These are phyloP conservation scores for Molanna angustata DNA, from an alignment of 2,888 invertebrate species.

Conservation along the genomic window DNA sequence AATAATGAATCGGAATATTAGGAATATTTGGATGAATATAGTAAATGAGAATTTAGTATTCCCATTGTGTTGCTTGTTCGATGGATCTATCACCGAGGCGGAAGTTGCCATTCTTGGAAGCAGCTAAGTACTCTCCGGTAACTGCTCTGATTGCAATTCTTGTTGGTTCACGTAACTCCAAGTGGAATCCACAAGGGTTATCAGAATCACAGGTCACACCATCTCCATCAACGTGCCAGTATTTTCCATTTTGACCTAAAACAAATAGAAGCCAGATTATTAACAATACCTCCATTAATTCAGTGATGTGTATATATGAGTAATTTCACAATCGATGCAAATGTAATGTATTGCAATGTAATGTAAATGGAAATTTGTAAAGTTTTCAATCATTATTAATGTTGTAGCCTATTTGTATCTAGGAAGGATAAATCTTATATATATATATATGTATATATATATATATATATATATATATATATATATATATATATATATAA, in stretches of 20 bases:
- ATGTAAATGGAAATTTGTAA: too few relatives aligned
- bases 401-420: too few relatives aligned
- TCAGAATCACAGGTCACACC: slow-evolving; percentile 84
- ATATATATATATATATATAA: too few relatives aligned
- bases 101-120: slow-evolving; percentile 90
- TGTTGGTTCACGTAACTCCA: slow-evolving; percentile 91
- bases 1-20: slow-evolving; percentile 8
- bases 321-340: too few relatives aligned
- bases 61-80: slow-evolving; percentile 87
- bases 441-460: too few relatives aligned
- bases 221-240: slow-evolving; percentile 91
- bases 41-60: slow-evolving; percentile 63
- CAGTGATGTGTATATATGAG: too few relatives aligned
- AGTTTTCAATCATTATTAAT: too few relatives aligned
- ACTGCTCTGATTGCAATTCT: slow-evolving; percentile 84
- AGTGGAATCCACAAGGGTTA: slow-evolving; percentile 77
- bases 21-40: slow-evolving; percentile 8
- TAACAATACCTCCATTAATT: background rate
- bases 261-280: slow-evolving; percentile 18
- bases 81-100: slow-evolving; percentile 77
- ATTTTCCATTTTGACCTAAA: slow-evolving; percentile 87
- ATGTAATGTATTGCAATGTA: too few relatives aligned
- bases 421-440: too few relatives aligned
- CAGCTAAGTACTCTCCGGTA: slow-evolving; percentile 75
- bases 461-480: too few relatives aligned